Evolutionary conservation across 2,888 invertebrate genomes (phyloP).

Genomic region (Fabriciana adippe): DNA sequence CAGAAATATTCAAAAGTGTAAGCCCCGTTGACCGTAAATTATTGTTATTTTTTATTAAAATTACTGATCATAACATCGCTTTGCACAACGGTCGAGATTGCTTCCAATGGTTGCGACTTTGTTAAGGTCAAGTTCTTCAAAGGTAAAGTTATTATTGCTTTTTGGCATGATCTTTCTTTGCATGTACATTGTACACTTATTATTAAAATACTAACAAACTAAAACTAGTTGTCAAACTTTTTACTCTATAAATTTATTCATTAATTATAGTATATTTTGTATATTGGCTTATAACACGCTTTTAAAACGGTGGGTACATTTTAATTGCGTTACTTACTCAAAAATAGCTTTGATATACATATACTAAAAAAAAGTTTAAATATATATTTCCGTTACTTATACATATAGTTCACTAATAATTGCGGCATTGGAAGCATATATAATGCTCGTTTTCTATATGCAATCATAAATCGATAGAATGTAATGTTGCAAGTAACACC

Average conservation of each 20-base stretch:
- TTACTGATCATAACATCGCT: constrained; percentile 71
- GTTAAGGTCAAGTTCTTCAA: constrained; percentile 63
- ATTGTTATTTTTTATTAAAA: constrained; percentile 32
- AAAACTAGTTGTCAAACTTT: too few relatives aligned
- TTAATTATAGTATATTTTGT: too few relatives aligned
- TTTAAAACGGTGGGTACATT: not conserved
- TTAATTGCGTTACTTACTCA: not conserved
- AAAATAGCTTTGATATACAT: not conserved
- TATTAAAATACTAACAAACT: not conserved
- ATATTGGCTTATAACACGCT: too few relatives aligned
- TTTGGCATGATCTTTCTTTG: constrained; percentile 64
- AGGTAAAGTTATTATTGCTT: constrained; percentile 80
- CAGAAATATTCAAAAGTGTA: constrained; percentile 23
- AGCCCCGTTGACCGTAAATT: constrained; percentile 19
- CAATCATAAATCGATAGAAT: not conserved
- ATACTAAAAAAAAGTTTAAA: not conserved
- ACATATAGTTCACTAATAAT: constrained; percentile 38
- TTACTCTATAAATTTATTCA: too few relatives aligned
- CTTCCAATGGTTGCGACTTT: constrained; percentile 70
- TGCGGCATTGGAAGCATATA: constrained; percentile 34
- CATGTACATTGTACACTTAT: constrained; percentile 33
- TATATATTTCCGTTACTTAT: not conserved
- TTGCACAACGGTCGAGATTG: constrained; percentile 76
- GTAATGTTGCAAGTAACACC: too few relatives aligned
- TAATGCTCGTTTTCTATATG: not conserved